Evolutionary conservation across 2,888 invertebrate species (phyloP).

Genomic region (Mesorhabditis belari): DNA sequence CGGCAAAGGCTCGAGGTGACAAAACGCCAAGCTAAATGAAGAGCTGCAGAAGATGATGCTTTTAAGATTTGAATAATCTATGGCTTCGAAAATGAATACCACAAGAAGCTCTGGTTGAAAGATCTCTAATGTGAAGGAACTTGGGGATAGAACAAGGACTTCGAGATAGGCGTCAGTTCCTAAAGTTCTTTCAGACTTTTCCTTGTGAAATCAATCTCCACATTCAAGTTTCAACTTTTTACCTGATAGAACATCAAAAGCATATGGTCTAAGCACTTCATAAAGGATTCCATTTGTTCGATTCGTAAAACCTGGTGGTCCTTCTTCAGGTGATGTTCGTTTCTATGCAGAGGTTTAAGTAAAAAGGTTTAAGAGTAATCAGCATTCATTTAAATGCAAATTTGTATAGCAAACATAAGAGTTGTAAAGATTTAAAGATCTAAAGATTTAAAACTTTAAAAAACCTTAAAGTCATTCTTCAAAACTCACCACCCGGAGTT

Average conservation of each 20-base stretch:
- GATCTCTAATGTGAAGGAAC: constrained; percentile 37
- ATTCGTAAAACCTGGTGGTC: background rate
- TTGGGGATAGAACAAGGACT: constrained; percentile 38
- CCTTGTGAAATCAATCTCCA: no score
- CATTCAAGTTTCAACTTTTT: background rate
- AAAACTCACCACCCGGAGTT: background rate
- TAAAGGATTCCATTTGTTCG: background rate
- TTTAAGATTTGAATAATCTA: background rate
- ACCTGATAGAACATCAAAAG: background rate
- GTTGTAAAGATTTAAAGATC: no score
- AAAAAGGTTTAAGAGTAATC: no score
- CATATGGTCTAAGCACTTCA: background rate
- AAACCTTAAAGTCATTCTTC: no score
- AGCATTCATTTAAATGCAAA: no score
- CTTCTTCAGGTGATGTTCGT: background rate
- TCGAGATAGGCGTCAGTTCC: constrained; percentile 16
- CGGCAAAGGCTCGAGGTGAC: constrained; percentile 45
- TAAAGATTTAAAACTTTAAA: no score
- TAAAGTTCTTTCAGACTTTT: background rate
- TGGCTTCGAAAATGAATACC: constrained; percentile 2
- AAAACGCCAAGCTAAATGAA: constrained; percentile 29
- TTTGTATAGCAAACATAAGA: no score
- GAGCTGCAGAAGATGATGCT: no score
- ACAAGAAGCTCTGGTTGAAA: constrained; percentile 30
- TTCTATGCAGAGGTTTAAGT: no score